Evolutionary conservation across 2,888 invertebrate species (phyloP), one percentile per base, ranked within the genome.

Genomic region (Drosophila colorata): DNA sequence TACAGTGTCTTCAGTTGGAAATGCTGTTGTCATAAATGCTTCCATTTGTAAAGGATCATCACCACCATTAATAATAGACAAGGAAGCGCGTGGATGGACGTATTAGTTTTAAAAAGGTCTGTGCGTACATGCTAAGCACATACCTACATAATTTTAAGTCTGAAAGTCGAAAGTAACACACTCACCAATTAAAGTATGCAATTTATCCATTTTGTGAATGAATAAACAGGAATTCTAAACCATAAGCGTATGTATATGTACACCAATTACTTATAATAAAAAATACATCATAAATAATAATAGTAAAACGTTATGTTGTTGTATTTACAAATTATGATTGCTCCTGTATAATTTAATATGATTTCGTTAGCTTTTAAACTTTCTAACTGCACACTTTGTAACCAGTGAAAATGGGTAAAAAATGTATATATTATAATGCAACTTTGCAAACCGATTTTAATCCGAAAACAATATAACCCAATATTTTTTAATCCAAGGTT

Each of bases 71-170:
- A 18, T 28, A 37, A 38, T 38, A 37, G 38, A 49, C 31, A 44
- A 35, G 18, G 4, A 14, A 33, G 13, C 8, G 33, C 28, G 14
- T 23, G 35, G 16, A 40, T 43, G 18, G 13, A 35, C 14, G 35
- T 46, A n/a, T 41, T 55, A 65, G 16, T 35, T 55, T 41, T n/a
- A 46, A 53, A n/a, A 47, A 35, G 52, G 25, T 18, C 33, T 64
- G 44, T 25, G 11, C 13, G 13, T 37, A 44, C 11, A 28, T 20
- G 16, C 33, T 37, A 46, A 20, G 23, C 4, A 46, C 5, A 48
- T 14, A 48, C 11, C 11, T 25, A 31, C 20, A 33, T 49, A 52
- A 28, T 38, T 40, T 55, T 72, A 72, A 74, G 72, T 63, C 13
- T 11, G 53, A 74, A 61, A 41, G 57, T 74, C 28, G 14, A 55